Evolutionary conservation across 2,113 vertebrate genomes (phyloP).

Genomic region (Lathamus discolor): DNA sequence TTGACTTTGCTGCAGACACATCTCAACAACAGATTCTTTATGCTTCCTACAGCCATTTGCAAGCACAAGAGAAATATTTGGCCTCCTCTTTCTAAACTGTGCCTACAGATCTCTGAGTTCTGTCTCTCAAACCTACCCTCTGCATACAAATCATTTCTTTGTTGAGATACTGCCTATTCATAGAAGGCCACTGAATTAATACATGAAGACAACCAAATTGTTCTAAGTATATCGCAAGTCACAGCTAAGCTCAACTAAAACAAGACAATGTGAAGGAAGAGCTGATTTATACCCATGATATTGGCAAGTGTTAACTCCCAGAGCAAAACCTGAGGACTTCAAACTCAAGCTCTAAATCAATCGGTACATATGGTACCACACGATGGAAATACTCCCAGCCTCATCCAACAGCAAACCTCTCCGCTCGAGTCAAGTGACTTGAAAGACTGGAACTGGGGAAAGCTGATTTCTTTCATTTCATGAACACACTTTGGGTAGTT

Average conservation of each 20-base stretch:
- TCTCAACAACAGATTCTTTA: neutral
- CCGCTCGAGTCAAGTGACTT: neutral
- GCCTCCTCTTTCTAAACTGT: slow-evolving; percentile 17
- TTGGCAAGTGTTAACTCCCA: neutral
- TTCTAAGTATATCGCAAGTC: neutral
- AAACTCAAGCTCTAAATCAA: neutral
- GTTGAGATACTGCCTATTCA: neutral
- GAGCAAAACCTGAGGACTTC: neutral
- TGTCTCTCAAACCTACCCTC: neutral
- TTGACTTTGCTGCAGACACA: neutral
- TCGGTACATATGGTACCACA: accelerated
- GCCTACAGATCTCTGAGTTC: neutral
- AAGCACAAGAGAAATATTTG: slow-evolving; percentile 28
- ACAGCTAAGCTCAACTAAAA: neutral
- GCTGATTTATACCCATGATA: neutral
- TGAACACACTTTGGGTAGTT: neutral
- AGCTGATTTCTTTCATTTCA: neutral
- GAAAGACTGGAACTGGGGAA: neutral
- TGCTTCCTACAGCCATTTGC: slow-evolving; percentile 30
- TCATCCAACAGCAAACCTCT: neutral
- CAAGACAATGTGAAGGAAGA: neutral
- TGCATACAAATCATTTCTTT: neutral
- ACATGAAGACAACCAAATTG: neutral
- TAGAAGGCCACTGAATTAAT: neutral
- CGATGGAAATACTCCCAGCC: neutral